Evolutionary conservation across 53 echinoderm and acorn worm genomes (phyloP).

Genomic region (Temnopleurus reevesii): DNA sequence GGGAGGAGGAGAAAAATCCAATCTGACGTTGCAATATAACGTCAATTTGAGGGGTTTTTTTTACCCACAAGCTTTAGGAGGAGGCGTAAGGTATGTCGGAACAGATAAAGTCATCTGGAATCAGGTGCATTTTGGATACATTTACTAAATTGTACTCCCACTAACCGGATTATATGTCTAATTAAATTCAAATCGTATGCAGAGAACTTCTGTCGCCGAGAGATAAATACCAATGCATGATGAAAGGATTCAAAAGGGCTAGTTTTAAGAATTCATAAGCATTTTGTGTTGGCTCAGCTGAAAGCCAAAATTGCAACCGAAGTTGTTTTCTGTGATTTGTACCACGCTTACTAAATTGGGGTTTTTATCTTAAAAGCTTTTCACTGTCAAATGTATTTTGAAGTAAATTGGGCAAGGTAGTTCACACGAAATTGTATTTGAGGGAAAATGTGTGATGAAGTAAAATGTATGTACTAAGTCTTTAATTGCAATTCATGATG

Average conservation of each 20-base stretch:
- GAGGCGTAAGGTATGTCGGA: neutral
- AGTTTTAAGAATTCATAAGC: neutral
- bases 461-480: neutral
- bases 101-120: conserved; percentile 6
- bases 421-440: neutral
- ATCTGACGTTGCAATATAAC: conserved; percentile 1
- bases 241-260: neutral
- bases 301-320: neutral
- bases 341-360: neutral
- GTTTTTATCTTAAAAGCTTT: neutral
- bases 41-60: conserved; percentile 5
- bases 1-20: neutral
- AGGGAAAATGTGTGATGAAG: neutral
- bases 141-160: neutral
- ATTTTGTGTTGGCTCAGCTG: neutral
- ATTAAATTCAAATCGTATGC: conserved; percentile 1
- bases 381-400: neutral
- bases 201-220: neutral
- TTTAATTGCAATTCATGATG: neutral
- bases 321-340: neutral
- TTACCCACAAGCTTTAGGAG: neutral
- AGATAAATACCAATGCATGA: neutral
- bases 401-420: neutral
- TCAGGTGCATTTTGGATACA: neutral
- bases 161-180: neutral